Evolutionary conservation across 2,888 invertebrate species (phyloP), one percentile per base, ranked within the genome.

Genomic region (Imbricaverruca yamaguchii): DNA sequence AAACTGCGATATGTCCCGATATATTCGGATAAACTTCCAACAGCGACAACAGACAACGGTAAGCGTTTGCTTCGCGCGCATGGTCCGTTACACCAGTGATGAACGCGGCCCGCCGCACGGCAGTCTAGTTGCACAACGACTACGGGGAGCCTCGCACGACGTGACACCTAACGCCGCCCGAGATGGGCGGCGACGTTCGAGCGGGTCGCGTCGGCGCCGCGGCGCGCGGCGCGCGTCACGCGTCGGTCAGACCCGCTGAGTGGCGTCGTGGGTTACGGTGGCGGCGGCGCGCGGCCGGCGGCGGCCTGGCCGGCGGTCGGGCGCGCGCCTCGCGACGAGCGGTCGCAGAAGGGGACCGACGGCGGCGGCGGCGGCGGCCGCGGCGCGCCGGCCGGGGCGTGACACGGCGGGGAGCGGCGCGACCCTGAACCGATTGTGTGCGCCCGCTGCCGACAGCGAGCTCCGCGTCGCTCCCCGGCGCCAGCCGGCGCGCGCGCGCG

Each of bases 351-450:
- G 39, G 39, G 69, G 69, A 12, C 69, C 67, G 67, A 39, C 15
- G 69, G 13, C 69, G 69, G 69, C 69, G 69, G 69, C 39, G 11
- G 69, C 15, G 69, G 25, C 25, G 69, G 15, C 13, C 69, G 23
- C 39, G 69, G 69, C 69, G 69, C 69, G 69, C 69, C 69, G 15
- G 39, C 69, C 69, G 69, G 69, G 69, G 69, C 69, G 69, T 69
- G 69, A 15, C 15, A 2, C 69, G 15, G 69, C 69, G 15, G 69
- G 39, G 69, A 69, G 69, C 39, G 23, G 25, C 69, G 69, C 39
- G 69, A 69, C 69, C 69, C 69, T 69, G 69, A 69, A 69, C 69
- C 69, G 69, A 69, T 69, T 39, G 13, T 7, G 69, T 39, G 69
- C 69, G 39, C 39, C 39, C 39, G 39, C 69, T 23, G 69, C 69